Conservation (phyloP, 2,113 vertebrate species). For the Centropus bengalensis region DNA sequence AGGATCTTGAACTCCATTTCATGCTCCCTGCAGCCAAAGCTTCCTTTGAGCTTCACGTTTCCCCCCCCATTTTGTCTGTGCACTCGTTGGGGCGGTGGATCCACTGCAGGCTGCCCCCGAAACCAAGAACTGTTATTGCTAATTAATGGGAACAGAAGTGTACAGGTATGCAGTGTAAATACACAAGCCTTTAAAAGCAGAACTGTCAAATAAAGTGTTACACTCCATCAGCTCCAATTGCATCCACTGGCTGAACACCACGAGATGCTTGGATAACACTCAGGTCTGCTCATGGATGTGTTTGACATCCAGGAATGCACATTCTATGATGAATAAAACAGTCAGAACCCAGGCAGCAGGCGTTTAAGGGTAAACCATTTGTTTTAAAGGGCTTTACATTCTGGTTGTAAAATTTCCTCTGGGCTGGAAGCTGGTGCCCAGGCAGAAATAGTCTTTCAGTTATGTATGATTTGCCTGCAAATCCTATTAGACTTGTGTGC, state of each 20-base stretch:
- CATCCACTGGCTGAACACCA: constrained; percentile 32
- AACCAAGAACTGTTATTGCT: background rate
- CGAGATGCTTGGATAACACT: constrained; percentile 5
- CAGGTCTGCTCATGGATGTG: constrained; percentile 39
- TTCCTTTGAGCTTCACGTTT: no score
- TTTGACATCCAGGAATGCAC: constrained; percentile 57
- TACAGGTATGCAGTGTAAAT: constrained; percentile 58
- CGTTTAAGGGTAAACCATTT: constrained; percentile 47
- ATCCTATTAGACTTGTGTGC: constrained; percentile 28
- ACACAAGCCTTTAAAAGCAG: constrained; percentile 54
- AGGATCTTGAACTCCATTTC: no score
- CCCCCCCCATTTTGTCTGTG: no score
- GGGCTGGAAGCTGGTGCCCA: constrained; percentile 55
- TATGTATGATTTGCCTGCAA: constrained; percentile 23
- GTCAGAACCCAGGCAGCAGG: background rate
- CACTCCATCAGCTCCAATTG: constrained; percentile 47
- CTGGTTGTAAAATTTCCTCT: constrained; percentile 58
- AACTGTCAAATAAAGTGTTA: constrained; percentile 72
- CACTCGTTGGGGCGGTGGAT: no score
- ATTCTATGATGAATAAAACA: background rate
- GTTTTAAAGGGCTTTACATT: constrained; percentile 70
- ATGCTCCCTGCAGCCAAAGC: no score
- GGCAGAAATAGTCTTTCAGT: constrained; percentile 1
- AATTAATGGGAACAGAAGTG: constrained; percentile 59
- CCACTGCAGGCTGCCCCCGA: no score